phyloP scores from a whole-genome alignment of 2,888 invertebrate genomes.

The Tethea ocularis region DNA sequence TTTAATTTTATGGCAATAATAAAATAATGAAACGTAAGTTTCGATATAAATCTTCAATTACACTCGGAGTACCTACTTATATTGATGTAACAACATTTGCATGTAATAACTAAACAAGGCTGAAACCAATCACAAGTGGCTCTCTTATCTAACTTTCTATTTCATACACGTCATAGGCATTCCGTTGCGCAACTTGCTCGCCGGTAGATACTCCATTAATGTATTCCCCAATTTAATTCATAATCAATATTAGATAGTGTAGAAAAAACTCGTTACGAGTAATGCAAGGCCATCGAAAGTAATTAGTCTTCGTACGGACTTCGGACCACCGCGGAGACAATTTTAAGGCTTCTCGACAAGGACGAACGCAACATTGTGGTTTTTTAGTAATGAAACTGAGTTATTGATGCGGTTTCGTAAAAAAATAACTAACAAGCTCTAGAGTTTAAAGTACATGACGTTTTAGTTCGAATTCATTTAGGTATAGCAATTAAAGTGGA shows the following conservation, averaged over 20 bases:
- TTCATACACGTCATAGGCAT: slow-evolving; percentile 39
- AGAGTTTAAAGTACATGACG: slow-evolving; percentile 32
- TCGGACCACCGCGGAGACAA: slow-evolving; percentile 63
- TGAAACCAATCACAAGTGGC: slow-evolving; percentile 52
- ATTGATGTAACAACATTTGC: slow-evolving; percentile 51
- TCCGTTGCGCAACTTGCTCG: slow-evolving; percentile 2
- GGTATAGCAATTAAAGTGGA: too few relatives aligned
- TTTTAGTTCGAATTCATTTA: slow-evolving; percentile 8
- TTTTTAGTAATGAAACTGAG: slow-evolving; percentile 22
- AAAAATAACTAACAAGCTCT: slow-evolving; percentile 26
- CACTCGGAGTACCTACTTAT: slow-evolving; percentile 9
- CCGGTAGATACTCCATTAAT: slow-evolving; percentile 29
- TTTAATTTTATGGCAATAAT: slow-evolving; percentile 12
- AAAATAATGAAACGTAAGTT: slow-evolving; percentile 8
- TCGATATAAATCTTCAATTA: slow-evolving; percentile 12
- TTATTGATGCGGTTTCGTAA: slow-evolving; percentile 36
- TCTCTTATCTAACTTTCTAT: slow-evolving; percentile 59
- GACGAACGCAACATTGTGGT: slow-evolving; percentile 29
- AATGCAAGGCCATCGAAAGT: slow-evolving; percentile 64
- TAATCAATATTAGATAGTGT: slow-evolving; percentile 46
- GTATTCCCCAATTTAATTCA: slow-evolving; percentile 50
- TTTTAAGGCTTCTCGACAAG: slow-evolving; percentile 65
- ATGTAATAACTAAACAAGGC: slow-evolving; percentile 46
- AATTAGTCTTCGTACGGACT: slow-evolving; percentile 44
- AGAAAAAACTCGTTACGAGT: slow-evolving; percentile 44